phyloP scores from a whole-genome alignment of 2,113 vertebrate genomes.

The Campylomormyrus numenius region DNA sequence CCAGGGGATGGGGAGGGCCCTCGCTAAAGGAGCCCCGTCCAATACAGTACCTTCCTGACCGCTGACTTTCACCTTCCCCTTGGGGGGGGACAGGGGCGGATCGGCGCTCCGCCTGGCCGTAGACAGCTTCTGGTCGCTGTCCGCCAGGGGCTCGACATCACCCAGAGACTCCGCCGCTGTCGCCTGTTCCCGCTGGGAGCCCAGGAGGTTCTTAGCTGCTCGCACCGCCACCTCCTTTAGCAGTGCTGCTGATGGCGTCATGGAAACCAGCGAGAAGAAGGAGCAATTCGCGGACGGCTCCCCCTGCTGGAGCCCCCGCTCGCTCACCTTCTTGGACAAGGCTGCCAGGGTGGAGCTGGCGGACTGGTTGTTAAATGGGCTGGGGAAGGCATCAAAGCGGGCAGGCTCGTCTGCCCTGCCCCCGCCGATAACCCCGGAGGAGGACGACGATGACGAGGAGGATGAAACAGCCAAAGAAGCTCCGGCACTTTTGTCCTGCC shows the following conservation, averaged over 20 bases:
- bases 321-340: slow-evolving; percentile 77
- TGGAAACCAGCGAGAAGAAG: slow-evolving; percentile 86
- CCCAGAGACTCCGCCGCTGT: slow-evolving; percentile 62
- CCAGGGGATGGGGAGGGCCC: not conserved
- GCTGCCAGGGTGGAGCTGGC: slow-evolving; percentile 76
- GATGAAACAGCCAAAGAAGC: not conserved
- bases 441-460: slow-evolving; percentile 11
- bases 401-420: slow-evolving; percentile 64
- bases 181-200: slow-evolving; percentile 77
- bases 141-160: slow-evolving; percentile 77
- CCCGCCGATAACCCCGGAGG: not conserved
- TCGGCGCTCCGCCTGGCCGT: slow-evolving; percentile 80
- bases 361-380: slow-evolving; percentile 73
- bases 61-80: slow-evolving; percentile 80
- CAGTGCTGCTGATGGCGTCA: slow-evolving; percentile 95
- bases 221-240: slow-evolving; percentile 96
- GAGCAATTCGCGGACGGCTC: slow-evolving; percentile 63
- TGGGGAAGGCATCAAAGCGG: slow-evolving; percentile 69
- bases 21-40: slow-evolving; percentile 46
- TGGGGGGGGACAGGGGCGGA: slow-evolving; percentile 80
- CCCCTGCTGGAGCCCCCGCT: slow-evolving; percentile 67
- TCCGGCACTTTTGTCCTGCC: slow-evolving; percentile 70
- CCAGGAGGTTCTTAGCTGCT: slow-evolving; percentile 86
- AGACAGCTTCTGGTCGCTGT: slow-evolving; percentile 84
- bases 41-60: slow-evolving; percentile 74